Evolutionary conservation across 1,140 invertebrate genomes (phyloP), one percentile per base, ranked within the genome.

Genomic region (Drosophila funebris): DNA sequence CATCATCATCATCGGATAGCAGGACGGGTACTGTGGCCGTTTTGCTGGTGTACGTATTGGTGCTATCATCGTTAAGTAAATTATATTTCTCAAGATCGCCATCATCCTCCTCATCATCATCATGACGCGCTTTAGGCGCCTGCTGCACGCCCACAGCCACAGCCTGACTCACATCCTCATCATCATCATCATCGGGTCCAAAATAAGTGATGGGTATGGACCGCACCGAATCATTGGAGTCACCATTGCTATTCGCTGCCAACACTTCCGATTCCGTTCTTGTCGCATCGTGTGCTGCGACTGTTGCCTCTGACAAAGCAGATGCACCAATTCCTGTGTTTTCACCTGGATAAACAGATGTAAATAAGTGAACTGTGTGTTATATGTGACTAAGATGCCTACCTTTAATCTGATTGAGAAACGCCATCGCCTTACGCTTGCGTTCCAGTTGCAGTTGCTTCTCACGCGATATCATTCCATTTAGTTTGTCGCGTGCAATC

Each of bases 401-500:
- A 90, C 90, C 78, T 46, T 94, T 94, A 33, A 95, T 93, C 60
- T 94, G 94, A 79, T 93, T 94, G 0, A 95, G 90, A 73, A 95
- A 95, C 41, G 94, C 93, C 8, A 94, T 93, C 0, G 94, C 94
- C 78, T 94, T 94, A 53, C 94, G 93, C 78, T 96, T 96, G 4
- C 96, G 91, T 80, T 96, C 96, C 22, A 95, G 82, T 78, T 96
- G 95, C 3, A 96, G 77, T 46, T 95, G 95, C 78, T 94, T 94
- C 74, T 96, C 94, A 58, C 93, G 93, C 6, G 93, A 92, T 3
- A 92, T 92, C 54, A 91, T 78, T 1, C 93, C 92, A 18, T 93
- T 92, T 36, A 95, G 69, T 76, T 95, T 95, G 43, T 95, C 95
- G 3, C 94, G 80, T 0, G 94, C 93, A 2, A 94, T 94, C 37